Evolutionary conservation across 2,888 invertebrate species (phyloP), one percentile per base, ranked within the genome.

Genomic region (Scotopteryx bipunctaria): DNA sequence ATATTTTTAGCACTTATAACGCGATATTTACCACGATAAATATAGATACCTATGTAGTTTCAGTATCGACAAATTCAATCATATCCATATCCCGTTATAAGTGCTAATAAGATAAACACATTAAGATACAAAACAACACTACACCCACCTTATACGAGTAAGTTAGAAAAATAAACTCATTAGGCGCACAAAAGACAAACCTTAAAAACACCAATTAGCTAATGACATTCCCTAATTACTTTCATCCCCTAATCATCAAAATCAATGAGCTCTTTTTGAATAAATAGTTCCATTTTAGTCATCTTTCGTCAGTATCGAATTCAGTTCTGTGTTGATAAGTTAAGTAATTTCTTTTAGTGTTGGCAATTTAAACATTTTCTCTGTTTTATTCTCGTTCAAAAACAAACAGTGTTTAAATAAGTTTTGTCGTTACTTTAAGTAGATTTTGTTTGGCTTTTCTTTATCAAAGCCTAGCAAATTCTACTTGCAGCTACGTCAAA

Each of bases 371-470:
- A n/a, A n/a, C n/a, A n/a, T n/a, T n/a, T n/a, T n/a, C n/a, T n/a
- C n/a, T n/a, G n/a, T n/a, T n/a, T n/a, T n/a, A n/a, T n/a, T n/a
- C n/a, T n/a, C n/a, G n/a, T n/a, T n/a, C n/a, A n/a, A n/a, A n/a
- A n/a, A n/a, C n/a, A 9, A n/a, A 8, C 6, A 25, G 25, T 25
- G 19, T 5, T 15, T 5, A 4, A 13, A 2, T 23, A 2, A 14
- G 6, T 21, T 51, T 53, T 55, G 15, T 37, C 37, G 36, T 50
- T 27, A 59, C 38, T 46, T 15, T 69, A 71, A 71, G 67, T 67
- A 72, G 66, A 65, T 63, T 32, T 55, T 60, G 67, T 69, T 56
- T 55, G 64, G 64, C 71, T 70, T 69, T 52, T 61, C 44, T 9
- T 3, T 25, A 41, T 25, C 38, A 47, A 67, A 69, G 66, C 54